Evolutionary conservation across 2,797 vertebrate genomes (phyloP), one percentile per base, ranked within the genome.

Genomic region (Hoplostethus atlanticus): DNA sequence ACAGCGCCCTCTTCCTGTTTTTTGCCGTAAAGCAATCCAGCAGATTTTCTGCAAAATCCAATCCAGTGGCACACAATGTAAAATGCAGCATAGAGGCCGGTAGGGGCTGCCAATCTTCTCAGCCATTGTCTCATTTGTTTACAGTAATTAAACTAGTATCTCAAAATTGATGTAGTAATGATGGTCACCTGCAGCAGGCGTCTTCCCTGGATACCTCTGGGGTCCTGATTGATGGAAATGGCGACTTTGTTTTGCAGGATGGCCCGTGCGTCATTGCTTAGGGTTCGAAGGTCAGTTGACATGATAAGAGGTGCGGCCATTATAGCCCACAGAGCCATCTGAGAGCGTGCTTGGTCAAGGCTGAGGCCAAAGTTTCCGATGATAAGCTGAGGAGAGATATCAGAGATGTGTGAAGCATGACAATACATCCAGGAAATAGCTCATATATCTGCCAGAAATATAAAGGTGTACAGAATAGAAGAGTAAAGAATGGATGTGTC

Each of bases 251-350:
- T 97, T 89, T 97, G 95, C 57, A 98, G 92, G 72, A 97, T 94
- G 53, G 94, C 84, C 38, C 88, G 74, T 0, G 92, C 90, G 0
- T 76, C 75, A 0, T 79, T 80, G 5, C 93, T 95, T 46, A 98
- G 90, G 59, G 89, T 87, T 7, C 96, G 95, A 47, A 97, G 95
- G 77, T 98, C 96, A 0, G 94, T 96, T 42, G 96, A 98, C 96
- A 98, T 96, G 84, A 97, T 95, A 67, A 97, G 95, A 0, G 96
- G 97, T 0, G 96, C 95, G 0, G 96, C 96, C 91, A 98, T 93
- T 58, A 97, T 85, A 0, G 96, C 94, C 97, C 97, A 97, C 65
- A 97, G 76, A 44, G 96, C 96, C 96, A 98, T 97, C 89, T 98
- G 97, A 52, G 96, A 84, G 40, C 75, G 93, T 3, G 96, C 95